A percentile compares a stretch with the other conserved stretches of the same genome.
Conservation (phyloP, 2,113 vertebrate species). For the Numenius arquata region DNA sequence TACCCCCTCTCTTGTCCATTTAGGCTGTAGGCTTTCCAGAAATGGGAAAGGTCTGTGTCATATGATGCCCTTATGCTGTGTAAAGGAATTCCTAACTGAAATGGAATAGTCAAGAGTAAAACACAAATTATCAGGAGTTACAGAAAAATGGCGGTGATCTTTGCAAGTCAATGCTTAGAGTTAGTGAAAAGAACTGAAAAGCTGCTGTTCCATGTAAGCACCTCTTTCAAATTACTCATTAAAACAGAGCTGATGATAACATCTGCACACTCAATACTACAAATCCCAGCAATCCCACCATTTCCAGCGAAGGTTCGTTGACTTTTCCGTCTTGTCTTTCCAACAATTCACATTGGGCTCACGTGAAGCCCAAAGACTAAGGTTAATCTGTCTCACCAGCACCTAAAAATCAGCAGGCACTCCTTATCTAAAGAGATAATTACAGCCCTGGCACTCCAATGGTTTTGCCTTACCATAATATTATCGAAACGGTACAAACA, state of each 20-base stretch:
- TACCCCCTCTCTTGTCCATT: not conserved
- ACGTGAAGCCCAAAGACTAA: not conserved
- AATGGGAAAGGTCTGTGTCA: not conserved
- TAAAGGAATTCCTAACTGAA: not conserved
- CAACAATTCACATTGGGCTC: not conserved
- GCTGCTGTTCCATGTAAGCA: not conserved
- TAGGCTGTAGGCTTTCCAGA: not conserved
- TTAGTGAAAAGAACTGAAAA: not conserved
- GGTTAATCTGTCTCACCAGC: not conserved
- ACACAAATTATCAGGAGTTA: not conserved
- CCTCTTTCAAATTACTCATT: not conserved
- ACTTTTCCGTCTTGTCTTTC: not conserved
- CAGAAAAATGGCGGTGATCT: not conserved
- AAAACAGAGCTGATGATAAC: not conserved
- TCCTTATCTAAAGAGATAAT: not conserved
- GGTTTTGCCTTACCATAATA: not conserved
- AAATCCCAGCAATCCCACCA: not conserved
- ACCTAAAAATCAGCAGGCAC: not conserved
- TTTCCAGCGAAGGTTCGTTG: not conserved
- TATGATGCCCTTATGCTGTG: accelerated
- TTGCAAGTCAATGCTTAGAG: not conserved
- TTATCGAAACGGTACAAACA: not conserved
- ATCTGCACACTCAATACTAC: not conserved
- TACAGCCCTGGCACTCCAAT: not conserved
- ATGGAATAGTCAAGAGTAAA: conserved; percentile 8